phyloP scores from a whole-genome alignment of 2,888 invertebrate species.

The Apeira syringaria region DNA sequence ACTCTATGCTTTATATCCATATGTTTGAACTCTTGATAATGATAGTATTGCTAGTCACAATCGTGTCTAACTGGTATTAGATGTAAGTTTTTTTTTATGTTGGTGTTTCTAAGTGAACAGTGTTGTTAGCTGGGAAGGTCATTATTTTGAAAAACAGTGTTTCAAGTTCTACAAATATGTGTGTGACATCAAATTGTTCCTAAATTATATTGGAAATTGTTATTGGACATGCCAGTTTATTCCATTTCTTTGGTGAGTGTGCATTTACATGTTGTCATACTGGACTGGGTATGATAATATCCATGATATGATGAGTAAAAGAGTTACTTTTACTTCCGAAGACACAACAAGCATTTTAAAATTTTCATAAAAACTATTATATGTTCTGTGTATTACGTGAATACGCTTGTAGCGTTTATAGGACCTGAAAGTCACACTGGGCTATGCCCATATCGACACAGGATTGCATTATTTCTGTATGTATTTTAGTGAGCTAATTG shows the following conservation, averaged over 20 bases:
- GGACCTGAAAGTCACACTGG: too few species aligned
- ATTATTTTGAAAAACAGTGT: conserved; percentile 2
- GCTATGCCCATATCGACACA: too few species aligned
- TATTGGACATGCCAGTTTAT: conserved; percentile 3
- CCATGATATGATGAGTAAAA: too few species aligned
- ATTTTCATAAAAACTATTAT: too few species aligned
- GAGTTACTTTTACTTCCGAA: too few species aligned
- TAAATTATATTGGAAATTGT: conserved; percentile 9
- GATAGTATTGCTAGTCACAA: conserved; percentile 52
- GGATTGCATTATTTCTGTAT: too few species aligned
- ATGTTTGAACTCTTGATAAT: conserved; percentile 31
- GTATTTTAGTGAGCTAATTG: too few species aligned
- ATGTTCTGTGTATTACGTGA: too few species aligned
- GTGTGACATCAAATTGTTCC: conserved; percentile 8
- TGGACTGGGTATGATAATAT: too few species aligned
- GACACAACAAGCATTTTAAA: too few species aligned
- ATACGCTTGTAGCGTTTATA: too few species aligned
- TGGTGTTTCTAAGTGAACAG: conserved; percentile 25
- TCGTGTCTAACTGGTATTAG: conserved; percentile 50
- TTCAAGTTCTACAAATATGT: not conserved
- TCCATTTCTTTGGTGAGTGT: conserved; percentile 7
- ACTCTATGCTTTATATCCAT: conserved; percentile 25
- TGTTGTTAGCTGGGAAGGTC: conserved; percentile 8
- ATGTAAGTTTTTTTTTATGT: conserved; percentile 34
- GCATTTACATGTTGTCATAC: conserved; percentile 4